A percentile compares a stretch with the other conserved stretches of the same genome.
Conservation (phyloP, 92 coral and sea anemone species). For the Actinostola sp. region DNA sequence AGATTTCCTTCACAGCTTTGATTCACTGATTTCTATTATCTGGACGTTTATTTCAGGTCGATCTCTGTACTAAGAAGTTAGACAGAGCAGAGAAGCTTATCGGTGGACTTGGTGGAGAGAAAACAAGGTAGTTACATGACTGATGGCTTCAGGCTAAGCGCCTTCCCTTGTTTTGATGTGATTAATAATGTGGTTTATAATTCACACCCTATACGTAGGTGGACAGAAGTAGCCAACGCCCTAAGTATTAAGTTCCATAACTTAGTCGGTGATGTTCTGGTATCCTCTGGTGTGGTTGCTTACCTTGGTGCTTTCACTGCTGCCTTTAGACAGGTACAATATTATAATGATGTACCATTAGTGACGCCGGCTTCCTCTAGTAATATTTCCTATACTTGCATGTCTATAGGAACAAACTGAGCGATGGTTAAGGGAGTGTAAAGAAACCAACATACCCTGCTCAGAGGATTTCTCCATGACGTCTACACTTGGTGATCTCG, state of each 20-base stretch:
- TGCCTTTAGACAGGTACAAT: conserved; percentile 87
- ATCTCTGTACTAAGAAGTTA: conserved; percentile 93
- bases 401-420: conserved; percentile 77
- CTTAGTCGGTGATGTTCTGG: conserved; percentile 91
- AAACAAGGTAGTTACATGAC: conserved; percentile 69
- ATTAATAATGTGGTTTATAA: background rate
- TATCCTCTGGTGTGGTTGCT: conserved; percentile 96
- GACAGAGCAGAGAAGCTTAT: conserved; percentile 98
- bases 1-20: too few relatives aligned
- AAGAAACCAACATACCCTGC: conserved; percentile 78
- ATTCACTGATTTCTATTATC: too few relatives aligned
- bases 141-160: too few relatives aligned
- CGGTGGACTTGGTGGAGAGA: conserved; percentile 97
- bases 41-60: conserved; percentile 85
- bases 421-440: conserved; percentile 77
- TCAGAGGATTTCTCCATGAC: conserved; percentile 97
- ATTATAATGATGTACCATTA: background rate
- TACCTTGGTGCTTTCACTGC: conserved; percentile 96
- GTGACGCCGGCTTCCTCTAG: too few relatives aligned
- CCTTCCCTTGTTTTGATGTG: too few relatives aligned
- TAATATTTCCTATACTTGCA: too few relatives aligned
- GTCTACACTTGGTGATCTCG: conserved; percentile 93
- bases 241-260: conserved; percentile 86
- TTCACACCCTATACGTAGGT: conserved; percentile 58
- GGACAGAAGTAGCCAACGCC: conserved; percentile 95